Percentiles rank a stretch among this genome's conserved stretches.
Conservation (phyloP, 2,113 vertebrate species). For the Hyla sarda region DNA sequence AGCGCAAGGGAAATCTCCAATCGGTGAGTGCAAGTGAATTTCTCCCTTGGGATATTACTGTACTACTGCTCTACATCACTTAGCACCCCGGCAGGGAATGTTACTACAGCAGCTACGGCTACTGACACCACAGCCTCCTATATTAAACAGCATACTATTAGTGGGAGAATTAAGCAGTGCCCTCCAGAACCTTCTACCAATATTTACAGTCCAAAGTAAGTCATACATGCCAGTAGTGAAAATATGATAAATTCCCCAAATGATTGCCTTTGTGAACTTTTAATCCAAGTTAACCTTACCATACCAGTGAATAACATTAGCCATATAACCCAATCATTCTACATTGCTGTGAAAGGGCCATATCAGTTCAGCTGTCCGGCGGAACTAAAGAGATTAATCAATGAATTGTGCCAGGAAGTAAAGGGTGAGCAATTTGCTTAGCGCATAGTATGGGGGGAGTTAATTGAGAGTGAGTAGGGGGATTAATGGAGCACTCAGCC, state of each 20-base stretch:
- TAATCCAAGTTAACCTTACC: neutral
- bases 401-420: slow-evolving; percentile 19
- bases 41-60: too few relatives aligned
- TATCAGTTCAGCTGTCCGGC: neutral
- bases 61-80: too few relatives aligned
- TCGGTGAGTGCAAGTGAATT: too few relatives aligned
- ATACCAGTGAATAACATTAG: neutral
- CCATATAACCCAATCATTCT: neutral
- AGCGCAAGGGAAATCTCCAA: too few relatives aligned
- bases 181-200: too few relatives aligned
- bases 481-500: slow-evolving; percentile 50
- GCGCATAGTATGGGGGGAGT: neutral
- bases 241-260: neutral
- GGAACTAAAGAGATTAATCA: slow-evolving; percentile 7
- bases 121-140: too few relatives aligned
- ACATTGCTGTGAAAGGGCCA: neutral
- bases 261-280: neutral
- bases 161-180: too few relatives aligned
- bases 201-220: neutral
- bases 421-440: slow-evolving; percentile 17
- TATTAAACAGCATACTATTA: too few relatives aligned
- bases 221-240: neutral
- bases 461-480: slow-evolving; percentile 28
- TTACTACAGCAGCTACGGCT: too few relatives aligned
- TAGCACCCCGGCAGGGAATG: too few relatives aligned